A percentile compares a stretch with the other conserved stretches of the same genome.
phyloP scores from a whole-genome alignment of 2,113 vertebrate species.

The Lagopus muta region DNA sequence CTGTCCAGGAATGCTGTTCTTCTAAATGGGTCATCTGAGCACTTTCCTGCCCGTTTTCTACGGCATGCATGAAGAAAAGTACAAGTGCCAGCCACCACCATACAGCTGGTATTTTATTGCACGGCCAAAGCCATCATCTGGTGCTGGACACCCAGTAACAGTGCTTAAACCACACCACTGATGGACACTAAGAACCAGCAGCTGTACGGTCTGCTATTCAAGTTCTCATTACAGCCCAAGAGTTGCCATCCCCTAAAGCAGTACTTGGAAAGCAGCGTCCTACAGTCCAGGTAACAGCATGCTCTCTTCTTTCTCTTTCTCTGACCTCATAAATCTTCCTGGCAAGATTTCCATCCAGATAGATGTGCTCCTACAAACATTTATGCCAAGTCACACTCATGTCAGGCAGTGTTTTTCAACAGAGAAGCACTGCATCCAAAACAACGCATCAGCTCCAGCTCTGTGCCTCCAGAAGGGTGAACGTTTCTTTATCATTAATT shows the following conservation, averaged over 20 bases:
- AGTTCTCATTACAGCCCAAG: conserved; percentile 27
- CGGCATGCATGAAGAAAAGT: background rate
- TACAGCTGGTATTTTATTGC: background rate
- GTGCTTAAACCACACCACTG: background rate
- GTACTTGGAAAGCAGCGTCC: background rate
- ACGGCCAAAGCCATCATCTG: background rate
- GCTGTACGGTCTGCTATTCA: background rate
- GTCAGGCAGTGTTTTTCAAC: background rate
- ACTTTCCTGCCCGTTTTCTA: background rate
- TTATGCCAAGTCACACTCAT: conserved; percentile 51
- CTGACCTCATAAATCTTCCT: conserved; percentile 58
- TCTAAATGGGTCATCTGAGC: background rate
- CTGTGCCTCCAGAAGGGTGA: background rate
- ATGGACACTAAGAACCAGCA: background rate
- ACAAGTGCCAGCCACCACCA: background rate
- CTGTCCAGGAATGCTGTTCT: background rate
- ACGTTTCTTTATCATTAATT: conserved; percentile 4
- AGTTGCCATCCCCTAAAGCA: background rate
- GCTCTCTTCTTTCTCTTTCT: background rate
- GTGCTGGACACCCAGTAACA: background rate
- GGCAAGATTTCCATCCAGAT: conserved; percentile 37
- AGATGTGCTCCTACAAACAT: conserved; percentile 26
- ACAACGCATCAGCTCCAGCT: conserved; percentile 18
- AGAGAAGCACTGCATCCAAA: conserved; percentile 42
- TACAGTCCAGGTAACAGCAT: background rate